phyloP scores from a whole-genome alignment of 1,140 invertebrate genomes.

The Leptestheria dahalacensis region DNA sequence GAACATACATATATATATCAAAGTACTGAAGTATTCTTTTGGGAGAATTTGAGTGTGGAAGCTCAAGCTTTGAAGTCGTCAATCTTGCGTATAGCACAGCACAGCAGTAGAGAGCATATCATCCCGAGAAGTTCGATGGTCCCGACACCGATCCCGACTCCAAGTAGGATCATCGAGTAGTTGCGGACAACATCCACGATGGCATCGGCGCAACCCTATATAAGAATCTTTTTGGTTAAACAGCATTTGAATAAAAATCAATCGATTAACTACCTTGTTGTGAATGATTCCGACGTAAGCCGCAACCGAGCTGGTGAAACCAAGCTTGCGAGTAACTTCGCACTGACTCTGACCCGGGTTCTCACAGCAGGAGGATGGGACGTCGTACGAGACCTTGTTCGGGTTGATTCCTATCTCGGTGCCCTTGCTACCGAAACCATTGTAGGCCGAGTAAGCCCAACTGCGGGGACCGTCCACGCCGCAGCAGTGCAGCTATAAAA shows the following conservation, averaged over 20 bases:
- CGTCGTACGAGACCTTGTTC: slow-evolving; percentile 28
- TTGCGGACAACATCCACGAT: slow-evolving; percentile 42
- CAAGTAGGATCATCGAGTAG: slow-evolving; percentile 45
- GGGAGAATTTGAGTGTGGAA: no score
- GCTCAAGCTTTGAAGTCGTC: slow-evolving; percentile 54
- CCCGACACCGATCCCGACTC: slow-evolving; percentile 41
- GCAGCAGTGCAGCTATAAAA: slow-evolving; percentile 41
- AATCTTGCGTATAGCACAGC: slow-evolving; percentile 50
- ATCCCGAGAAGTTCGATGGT: slow-evolving; percentile 54
- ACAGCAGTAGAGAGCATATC: slow-evolving; percentile 59
- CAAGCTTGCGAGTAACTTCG: slow-evolving; percentile 29
- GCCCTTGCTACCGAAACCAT: slow-evolving; percentile 24
- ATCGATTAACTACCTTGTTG: slow-evolving; percentile 32
- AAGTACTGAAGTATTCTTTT: no score
- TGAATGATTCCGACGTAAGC: slow-evolving; percentile 34
- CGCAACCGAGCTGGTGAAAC: slow-evolving; percentile 29
- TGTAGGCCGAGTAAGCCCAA: slow-evolving; percentile 48
- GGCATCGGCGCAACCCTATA: slow-evolving; percentile 53
- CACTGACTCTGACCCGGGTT: slow-evolving; percentile 29
- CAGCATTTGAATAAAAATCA: not conserved
- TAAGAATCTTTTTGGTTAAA: not conserved
- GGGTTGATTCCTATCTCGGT: slow-evolving; percentile 20
- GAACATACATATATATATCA: no score
- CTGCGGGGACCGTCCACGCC: slow-evolving; percentile 50
- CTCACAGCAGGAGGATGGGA: slow-evolving; percentile 30